A percentile compares a stretch with the other conserved stretches of the same genome.
phyloP scores from a whole-genome alignment of 2,113 vertebrate species.

The Labeo rohita region DNA sequence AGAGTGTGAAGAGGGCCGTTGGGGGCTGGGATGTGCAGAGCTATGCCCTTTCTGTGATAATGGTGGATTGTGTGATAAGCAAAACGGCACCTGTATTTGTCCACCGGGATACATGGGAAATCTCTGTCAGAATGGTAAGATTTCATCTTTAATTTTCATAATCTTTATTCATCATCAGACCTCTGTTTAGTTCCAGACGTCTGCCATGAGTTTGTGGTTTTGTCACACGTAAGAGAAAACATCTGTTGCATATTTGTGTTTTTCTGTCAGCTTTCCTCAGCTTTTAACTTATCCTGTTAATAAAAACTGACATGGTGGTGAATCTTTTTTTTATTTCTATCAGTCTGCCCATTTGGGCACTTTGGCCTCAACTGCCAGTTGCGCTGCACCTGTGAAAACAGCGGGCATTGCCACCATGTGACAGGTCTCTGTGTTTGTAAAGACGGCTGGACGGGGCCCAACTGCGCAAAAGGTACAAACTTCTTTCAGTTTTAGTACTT shows the following conservation, averaged over 20 bases:
- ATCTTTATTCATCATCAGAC: background rate
- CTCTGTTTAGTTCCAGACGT: background rate
- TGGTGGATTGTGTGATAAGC: slow-evolving; percentile 66
- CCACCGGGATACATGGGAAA: slow-evolving; percentile 72
- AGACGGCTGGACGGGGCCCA: slow-evolving; percentile 75
- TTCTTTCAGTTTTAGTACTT: background rate
- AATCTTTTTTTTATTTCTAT: background rate
- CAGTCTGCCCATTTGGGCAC: slow-evolving; percentile 78
- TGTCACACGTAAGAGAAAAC: background rate
- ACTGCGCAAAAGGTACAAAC: slow-evolving; percentile 76
- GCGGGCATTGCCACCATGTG: slow-evolving; percentile 72
- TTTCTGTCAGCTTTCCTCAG: background rate
- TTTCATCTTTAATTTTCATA: background rate
- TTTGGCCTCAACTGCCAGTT: slow-evolving; percentile 76
- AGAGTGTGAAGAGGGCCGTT: slow-evolving; percentile 81
- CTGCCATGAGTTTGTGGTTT: background rate
- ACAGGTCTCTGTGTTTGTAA: slow-evolving; percentile 77
- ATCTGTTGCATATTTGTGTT: slow-evolving; percentile 18
- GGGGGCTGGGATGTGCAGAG: slow-evolving; percentile 81
- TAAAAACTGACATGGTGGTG: background rate
- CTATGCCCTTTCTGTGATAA: slow-evolving; percentile 76
- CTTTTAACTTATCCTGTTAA: background rate
- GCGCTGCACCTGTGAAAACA: slow-evolving; percentile 77
- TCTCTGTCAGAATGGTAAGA: slow-evolving; percentile 77
- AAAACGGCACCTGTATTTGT: slow-evolving; percentile 76